phyloP scores from a whole-genome alignment of 1,140 invertebrate species.

The Tetranychus urticae region DNA sequence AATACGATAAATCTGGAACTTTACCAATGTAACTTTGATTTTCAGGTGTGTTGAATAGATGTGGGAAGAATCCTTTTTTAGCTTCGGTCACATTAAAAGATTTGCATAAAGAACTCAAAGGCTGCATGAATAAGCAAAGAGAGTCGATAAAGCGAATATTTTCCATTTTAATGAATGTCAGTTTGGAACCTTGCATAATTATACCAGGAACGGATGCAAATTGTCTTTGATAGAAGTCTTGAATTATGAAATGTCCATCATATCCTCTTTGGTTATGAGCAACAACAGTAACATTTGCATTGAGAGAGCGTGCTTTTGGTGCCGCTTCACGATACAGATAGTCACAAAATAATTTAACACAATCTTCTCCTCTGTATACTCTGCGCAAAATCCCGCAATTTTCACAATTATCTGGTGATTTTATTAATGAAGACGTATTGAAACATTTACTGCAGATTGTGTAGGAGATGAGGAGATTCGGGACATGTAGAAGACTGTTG shows the following conservation, averaged over 20 bases:
- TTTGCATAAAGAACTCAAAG: neutral
- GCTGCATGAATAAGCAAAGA: neutral
- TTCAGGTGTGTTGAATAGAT: neutral
- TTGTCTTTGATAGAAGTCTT: too few species aligned
- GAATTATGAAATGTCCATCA: too few species aligned
- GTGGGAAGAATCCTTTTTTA: neutral
- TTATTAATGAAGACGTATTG: too few species aligned
- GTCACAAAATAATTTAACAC: neutral
- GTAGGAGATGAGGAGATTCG: too few species aligned
- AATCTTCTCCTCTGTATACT: too few species aligned
- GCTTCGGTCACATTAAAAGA: neutral
- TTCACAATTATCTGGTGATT: too few species aligned
- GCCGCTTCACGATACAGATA: neutral
- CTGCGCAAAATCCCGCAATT: too few species aligned
- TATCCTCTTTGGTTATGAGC: too few species aligned
- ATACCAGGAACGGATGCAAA: neutral
- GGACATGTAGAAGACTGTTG: too few species aligned
- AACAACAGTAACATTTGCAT: neutral
- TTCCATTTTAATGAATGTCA: neutral
- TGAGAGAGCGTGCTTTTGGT: neutral
- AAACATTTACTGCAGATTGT: too few species aligned
- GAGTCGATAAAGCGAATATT: neutral
- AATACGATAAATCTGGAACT: neutral
- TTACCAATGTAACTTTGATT: neutral
- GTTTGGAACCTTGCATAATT: neutral